These are phyloP conservation scores for Sinonovacula constricta DNA, from an alignment of 1,140 invertebrate genomes.

Conservation along the genomic window DNA sequence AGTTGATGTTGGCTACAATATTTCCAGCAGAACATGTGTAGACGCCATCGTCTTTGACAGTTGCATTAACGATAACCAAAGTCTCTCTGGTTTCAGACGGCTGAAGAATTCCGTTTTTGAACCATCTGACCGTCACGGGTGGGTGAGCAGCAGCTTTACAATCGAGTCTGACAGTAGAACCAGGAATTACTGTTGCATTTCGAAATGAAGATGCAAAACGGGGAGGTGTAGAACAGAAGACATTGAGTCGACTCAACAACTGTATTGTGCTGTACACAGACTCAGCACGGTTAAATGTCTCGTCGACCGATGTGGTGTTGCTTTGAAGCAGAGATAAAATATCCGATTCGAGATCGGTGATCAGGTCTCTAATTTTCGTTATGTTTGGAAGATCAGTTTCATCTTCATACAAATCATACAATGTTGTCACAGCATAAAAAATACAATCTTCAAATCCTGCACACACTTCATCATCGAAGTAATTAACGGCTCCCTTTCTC, in stretches of 20 bases:
- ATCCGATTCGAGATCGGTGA: conserved; percentile 11
- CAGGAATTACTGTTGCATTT: conserved; percentile 9
- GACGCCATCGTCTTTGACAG: neutral
- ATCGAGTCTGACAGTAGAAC: conserved; percentile 5
- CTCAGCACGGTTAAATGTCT: neutral
- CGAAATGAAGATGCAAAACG: neutral
- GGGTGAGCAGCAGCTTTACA: conserved; percentile 17
- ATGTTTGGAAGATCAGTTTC: conserved; percentile 9
- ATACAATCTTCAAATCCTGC: conserved; percentile 15
- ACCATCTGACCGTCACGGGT: neutral
- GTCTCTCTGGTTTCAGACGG: neutral
- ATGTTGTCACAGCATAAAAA: neutral
- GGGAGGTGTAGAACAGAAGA: conserved; percentile 32
- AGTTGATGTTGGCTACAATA: too few relatives aligned
- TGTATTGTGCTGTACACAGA: neutral
- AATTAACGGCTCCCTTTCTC: neutral
- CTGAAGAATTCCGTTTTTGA: neutral
- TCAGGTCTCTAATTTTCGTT: neutral
- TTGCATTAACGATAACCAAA: neutral
- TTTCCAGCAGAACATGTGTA: too few relatives aligned
- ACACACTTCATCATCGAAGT: conserved; percentile 13
- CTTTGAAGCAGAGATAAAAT: conserved; percentile 15
- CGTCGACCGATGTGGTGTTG: neutral
- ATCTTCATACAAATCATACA: conserved; percentile 19
- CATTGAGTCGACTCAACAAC: neutral